Base-by-base conservation (phyloP, 2,113 vertebrate species). In the Dromas ardeola region DNA sequence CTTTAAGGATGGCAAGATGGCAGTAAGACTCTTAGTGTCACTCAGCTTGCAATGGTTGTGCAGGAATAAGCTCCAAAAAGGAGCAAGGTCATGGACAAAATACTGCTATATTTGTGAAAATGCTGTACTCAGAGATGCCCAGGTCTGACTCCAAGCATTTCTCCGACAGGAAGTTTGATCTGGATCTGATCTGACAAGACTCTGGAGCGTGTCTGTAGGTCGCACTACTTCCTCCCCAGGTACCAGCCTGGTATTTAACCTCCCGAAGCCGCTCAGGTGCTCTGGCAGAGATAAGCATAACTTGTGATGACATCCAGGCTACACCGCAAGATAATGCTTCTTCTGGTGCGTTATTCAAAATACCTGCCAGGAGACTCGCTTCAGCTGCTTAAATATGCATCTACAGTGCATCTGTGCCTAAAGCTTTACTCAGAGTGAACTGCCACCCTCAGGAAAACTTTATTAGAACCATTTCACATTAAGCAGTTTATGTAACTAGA, bases 391-490 rank as follows among this genome's bases (percentile, higher is more conserved):
- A 62, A 81, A 81, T 53, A 34, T 6, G 1, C 65, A 70, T n/a
- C 66, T 73, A 53, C 63, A 76, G 59, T 36, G 47, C n/a, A 43
- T 76, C 74, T 86, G n/a, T 72, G 59, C 69, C 85, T 92, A 77
- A 83, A 71, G 82, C 30, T 71, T 69, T 42, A 84, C 47, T 61
- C 69, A 49, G 55, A 86, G 40, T 34, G 73, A 95, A 91, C 66
- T 82, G 81, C 86, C 81, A 85, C 91, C 72, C 84, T 94, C 88
- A 84, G 91, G 93, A 94, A 89, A 92, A 72, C 45, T 53, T 72
- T 11, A 88, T 88, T 65, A 72, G 74, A 94, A 91, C 78, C 59
- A 80, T 58, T 82, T 87, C 67, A 65, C 49, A 52, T 61, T n/a
- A 71, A 73, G 65, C 55, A 79, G 25, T 79, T 97, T 84, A 93